Conservation (phyloP, 2,113 vertebrate genomes). For the Mugil cephalus region DNA sequence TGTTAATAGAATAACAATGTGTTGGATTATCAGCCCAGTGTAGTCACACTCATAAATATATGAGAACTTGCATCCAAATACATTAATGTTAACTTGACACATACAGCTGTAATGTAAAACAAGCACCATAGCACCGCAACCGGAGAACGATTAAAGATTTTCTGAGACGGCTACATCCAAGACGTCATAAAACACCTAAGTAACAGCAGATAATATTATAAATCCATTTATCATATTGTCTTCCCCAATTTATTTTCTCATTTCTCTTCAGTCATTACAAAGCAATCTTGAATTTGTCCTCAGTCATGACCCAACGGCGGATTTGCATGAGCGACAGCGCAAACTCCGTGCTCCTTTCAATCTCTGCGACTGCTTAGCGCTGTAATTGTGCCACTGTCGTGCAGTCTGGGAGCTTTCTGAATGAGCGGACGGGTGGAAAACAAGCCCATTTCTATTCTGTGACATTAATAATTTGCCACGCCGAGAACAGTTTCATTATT, state of each 20-base stretch:
- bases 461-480: conserved; percentile 56
- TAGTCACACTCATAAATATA: too few relatives aligned
- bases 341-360: conserved; percentile 8
- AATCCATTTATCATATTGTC: conserved; percentile 31
- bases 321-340: conserved; percentile 34
- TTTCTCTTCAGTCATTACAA: conserved; percentile 16
- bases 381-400: conserved; percentile 13
- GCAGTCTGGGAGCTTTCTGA: conserved; percentile 21
- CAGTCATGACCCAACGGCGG: conserved; percentile 15
- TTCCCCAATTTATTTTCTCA: conserved; percentile 21
- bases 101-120: too few relatives aligned
- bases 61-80: too few relatives aligned
- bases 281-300: conserved; percentile 30
- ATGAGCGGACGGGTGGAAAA: conserved; percentile 46
- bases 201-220: conserved; percentile 2
- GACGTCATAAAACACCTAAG: neutral
- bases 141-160: neutral
- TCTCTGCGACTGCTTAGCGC: neutral
- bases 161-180: neutral
- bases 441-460: conserved; percentile 42
- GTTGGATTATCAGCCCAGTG: too few relatives aligned
- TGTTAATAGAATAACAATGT: too few relatives aligned
- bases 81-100: too few relatives aligned
- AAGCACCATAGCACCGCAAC: neutral
- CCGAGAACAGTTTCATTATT: conserved; percentile 41